These are phyloP conservation scores for Hippocampus barbouri DNA, from an alignment of 2,113 vertebrate species.

Conservation along the genomic window DNA sequence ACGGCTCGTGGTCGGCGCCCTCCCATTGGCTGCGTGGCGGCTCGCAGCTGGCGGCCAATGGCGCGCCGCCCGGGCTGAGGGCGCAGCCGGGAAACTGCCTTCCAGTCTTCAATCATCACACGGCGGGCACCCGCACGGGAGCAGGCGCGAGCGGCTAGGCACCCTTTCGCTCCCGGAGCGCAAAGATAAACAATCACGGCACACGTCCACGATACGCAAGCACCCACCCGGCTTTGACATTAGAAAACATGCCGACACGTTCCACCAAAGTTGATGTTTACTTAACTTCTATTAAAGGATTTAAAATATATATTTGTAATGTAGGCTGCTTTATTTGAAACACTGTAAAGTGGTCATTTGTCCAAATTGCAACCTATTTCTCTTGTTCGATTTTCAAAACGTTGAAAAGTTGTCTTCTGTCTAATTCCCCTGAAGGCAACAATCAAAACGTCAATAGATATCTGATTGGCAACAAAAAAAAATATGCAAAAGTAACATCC, in stretches of 20 bases:
- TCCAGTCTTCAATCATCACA: slow-evolving; percentile 77
- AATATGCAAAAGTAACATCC: too few species aligned
- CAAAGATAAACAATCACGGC: neutral
- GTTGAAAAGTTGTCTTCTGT: too few species aligned
- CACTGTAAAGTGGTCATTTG: neutral
- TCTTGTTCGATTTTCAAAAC: too few species aligned
- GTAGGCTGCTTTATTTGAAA: neutral
- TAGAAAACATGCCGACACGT: neutral
- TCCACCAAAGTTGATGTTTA: neutral
- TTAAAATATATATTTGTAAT: neutral
- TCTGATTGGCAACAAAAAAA: too few species aligned
- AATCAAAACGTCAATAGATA: too few species aligned
- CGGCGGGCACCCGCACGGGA: slow-evolving; percentile 46
- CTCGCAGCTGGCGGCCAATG: slow-evolving; percentile 82
- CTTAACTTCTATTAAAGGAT: neutral
- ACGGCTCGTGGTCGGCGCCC: slow-evolving; percentile 90
- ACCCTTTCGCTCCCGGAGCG: slow-evolving; percentile 12
- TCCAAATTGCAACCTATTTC: too few species aligned
- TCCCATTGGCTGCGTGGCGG: slow-evolving; percentile 85
- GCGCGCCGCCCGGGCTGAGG: slow-evolving; percentile 78
- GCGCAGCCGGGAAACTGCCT: slow-evolving; percentile 77
- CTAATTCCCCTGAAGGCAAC: too few species aligned
- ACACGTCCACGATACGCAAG: neutral
- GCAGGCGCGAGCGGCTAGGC: slow-evolving; percentile 14
- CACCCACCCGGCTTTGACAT: neutral